Percentiles rank a stretch among this genome's conserved stretches.
Evolutionary conservation across 2,888 invertebrate genomes (phyloP).

Genomic region (Neocrepidodera transversa): DNA sequence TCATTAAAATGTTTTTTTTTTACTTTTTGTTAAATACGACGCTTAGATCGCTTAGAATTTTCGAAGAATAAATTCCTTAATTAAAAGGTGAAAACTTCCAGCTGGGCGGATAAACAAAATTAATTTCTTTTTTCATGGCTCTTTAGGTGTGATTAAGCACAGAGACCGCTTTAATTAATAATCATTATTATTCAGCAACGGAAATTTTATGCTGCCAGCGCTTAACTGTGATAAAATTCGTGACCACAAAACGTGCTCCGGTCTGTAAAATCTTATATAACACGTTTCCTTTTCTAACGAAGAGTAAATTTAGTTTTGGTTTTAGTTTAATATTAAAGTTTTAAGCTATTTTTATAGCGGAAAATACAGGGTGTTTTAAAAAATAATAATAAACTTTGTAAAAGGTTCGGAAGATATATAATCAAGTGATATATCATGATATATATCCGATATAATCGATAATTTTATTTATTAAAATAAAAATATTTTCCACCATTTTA

Average conservation of each 20-base stretch:
- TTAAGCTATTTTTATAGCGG: not conserved
- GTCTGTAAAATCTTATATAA: not conserved
- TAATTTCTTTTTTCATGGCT: constrained; percentile 46
- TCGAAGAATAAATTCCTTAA: constrained; percentile 40
- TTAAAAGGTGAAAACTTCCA: constrained; percentile 46
- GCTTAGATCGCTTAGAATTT: too few species aligned
- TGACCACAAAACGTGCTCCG: constrained; percentile 17
- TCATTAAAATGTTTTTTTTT: too few species aligned
- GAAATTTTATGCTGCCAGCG: constrained; percentile 24
- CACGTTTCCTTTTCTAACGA: not conserved
- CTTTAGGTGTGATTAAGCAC: constrained; percentile 46
- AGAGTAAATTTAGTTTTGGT: too few species aligned
- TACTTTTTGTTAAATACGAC: too few species aligned
- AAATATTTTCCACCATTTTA: too few species aligned
- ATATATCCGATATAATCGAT: too few species aligned
- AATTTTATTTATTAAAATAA: too few species aligned
- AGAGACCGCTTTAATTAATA: constrained; percentile 40
- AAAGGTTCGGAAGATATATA: too few species aligned
- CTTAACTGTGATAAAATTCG: constrained; percentile 9
- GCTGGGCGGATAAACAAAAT: constrained; percentile 45
- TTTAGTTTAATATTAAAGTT: too few species aligned
- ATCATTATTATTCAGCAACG: constrained; percentile 39
- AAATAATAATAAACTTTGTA: too few species aligned
- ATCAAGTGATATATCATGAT: too few species aligned
- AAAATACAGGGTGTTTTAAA: too few species aligned